These are phyloP conservation scores for Cuculus canorus DNA, from an alignment of 2,797 vertebrate species.

Conservation along the genomic window DNA sequence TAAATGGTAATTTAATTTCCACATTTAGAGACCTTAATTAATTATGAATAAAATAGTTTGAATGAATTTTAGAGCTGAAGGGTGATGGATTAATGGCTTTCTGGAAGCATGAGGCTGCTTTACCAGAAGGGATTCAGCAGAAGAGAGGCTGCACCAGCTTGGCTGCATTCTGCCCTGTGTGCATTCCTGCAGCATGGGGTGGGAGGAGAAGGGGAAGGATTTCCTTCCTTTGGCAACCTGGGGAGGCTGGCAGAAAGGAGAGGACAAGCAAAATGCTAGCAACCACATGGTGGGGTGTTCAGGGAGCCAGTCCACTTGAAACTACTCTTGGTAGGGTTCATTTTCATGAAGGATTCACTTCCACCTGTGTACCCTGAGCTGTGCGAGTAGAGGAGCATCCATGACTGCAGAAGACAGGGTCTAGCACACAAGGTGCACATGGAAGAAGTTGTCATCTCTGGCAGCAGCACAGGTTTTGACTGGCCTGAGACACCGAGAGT, in stretches of 20 bases:
- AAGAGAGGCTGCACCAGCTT: neutral
- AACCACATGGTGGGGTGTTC: neutral
- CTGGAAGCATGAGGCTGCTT: neutral
- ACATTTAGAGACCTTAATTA: slow-evolving; percentile 34
- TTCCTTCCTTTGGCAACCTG: neutral
- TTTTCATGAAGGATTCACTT: neutral
- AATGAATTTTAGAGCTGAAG: slow-evolving; percentile 18
- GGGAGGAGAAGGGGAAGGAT: neutral
- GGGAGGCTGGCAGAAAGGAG: neutral
- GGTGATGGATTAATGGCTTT: neutral
- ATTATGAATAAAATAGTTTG: slow-evolving; percentile 14
- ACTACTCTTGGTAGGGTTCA: neutral
- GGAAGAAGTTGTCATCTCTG: neutral
- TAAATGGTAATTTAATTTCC: slow-evolving; percentile 39
- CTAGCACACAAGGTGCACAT: fast-evolving
- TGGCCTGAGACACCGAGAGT: fast-evolving
- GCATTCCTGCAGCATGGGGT: neutral
- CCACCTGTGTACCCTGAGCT: neutral
- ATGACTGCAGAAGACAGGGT: neutral
- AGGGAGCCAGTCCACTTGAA: neutral
- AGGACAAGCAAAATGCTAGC: neutral
- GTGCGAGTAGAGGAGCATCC: neutral
- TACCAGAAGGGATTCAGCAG: neutral
- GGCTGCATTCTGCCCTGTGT: fast-evolving
- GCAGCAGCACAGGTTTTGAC: neutral